Base-by-base conservation (phyloP, 2,888 invertebrate species). In the Drosophila multiciliata region DNA sequence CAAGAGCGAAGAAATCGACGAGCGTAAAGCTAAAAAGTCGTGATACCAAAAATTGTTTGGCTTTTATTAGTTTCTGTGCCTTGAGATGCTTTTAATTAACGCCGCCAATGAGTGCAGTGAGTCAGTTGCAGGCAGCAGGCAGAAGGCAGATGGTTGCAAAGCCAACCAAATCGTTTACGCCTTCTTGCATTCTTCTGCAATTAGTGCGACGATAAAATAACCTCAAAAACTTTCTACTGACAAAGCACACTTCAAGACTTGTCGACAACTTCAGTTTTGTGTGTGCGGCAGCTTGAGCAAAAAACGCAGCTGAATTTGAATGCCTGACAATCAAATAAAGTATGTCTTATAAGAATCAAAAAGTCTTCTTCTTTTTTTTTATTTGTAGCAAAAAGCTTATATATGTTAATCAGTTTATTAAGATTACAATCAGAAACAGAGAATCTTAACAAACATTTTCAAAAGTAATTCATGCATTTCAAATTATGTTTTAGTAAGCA, bases 81-180 rank as follows among this genome's bases (percentile, higher is more conserved):
- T 80, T 75, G 82, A 73, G 79, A 79, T 68, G 80, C 61, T 79
- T 82, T 84, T 81, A 84, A 84, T 82, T 84, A 84, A 84, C 79
- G 78, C 66, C 58, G 57, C 74, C 73, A 68, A 72, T 67, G 67
- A 75, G 60, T 52, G 62, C 55, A 52, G 50, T 59, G 55, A 38
- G 55, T n/a, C 55, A 11, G 55, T 38, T 55, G 54, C 54, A 38
- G 36, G 36, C 38, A 54, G 23, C 17, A 6, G 15, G 66, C 57
- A 61, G 38, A 17, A 36, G 54, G 45, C 65, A 57, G n/a, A 64
- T 69, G 48, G 38, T 50, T 49, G 60, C 36, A 23, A 35, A 49
- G 33, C 40, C 72, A 42, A 64, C 61, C 64, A 57, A 62, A 79
- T 79, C 79, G 72, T 75, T 80, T 77, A 74, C 68, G 74, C 70